Evolutionary conservation across 2,113 vertebrate genomes (phyloP), one percentile per base, ranked within the genome.

Genomic region (Xiphophorus maculatus): DNA sequence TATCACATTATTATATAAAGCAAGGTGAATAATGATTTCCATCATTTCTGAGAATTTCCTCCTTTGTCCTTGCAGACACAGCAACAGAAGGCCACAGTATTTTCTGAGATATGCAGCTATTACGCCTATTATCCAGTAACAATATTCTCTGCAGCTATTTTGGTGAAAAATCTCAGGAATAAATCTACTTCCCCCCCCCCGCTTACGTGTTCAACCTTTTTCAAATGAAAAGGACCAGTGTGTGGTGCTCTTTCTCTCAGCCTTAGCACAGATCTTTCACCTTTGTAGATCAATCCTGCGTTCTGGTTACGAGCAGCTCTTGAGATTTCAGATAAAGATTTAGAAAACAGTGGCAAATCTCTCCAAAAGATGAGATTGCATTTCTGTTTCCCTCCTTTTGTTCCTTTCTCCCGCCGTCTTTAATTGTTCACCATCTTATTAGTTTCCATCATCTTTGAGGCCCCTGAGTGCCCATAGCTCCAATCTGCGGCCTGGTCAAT

Each of bases 381-480:
- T 37, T 68, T 67, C 63, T 58, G 68, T 71, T 83, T 29, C 63
- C 58, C 19, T 75, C 35, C 8, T 29, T 78, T 67, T 80, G 73
- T 76, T 76, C 76, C 63, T 64, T 66, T 71, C 61, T 60, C 51
- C 1, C 2, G 3, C 37, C 62, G 42, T 66, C 75, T 74, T 87
- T 84, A 86, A 91, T 88, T 29, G 32, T 72, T 64, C 78, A 63
- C 79, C 69, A 71, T 83, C 51, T 75, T 80, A 83, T 88, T 89
- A 84, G 73, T 77, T 64, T 70, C n/a, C 72, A 83, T 80, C 71
- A 82, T 87, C 77, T 80, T 69, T 62, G 4, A 22, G n/a, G 71
- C 74, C 63, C 54, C 54, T 73, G 66, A 74, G 79, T 81, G 76
- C 79, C 72, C 74, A 71, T 63, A 75, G 71, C 63, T 69, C 69